Percentiles rank a stretch among this genome's conserved stretches.
These are phyloP conservation scores for Meloidogyne hapla DNA, from an alignment of 1,140 invertebrate genomes.

Conservation along the genomic window DNA sequence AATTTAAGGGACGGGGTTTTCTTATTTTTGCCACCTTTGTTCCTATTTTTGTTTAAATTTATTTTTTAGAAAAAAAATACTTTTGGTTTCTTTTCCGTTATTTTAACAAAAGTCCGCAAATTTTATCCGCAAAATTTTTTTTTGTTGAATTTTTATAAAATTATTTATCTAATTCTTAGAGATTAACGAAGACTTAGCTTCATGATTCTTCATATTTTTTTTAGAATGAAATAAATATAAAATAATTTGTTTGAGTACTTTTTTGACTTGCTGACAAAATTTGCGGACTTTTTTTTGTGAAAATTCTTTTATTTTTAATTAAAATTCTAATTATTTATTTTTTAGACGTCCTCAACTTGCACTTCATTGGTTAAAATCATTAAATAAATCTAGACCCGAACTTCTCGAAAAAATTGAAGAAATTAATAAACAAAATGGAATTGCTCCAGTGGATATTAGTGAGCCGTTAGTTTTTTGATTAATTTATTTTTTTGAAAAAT, in stretches of 20 bases:
- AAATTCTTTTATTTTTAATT: too few species aligned
- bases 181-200: too few species aligned
- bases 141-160: too few species aligned
- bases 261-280: too few species aligned
- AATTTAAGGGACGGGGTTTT: background rate
- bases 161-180: too few species aligned
- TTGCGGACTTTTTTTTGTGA: background rate
- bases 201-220: too few species aligned
- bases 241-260: background rate
- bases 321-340: constrained; percentile 82
- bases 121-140: too few species aligned
- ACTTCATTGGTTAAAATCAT: constrained; percentile 73
- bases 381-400: constrained; percentile 38
- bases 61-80: too few species aligned
- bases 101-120: constrained; percentile 5
- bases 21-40: too few species aligned
- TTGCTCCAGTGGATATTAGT: background rate
- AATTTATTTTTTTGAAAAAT: constrained; percentile 9
- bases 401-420: constrained; percentile 25
- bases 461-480: constrained; percentile 15
- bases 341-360: constrained; percentile 89
- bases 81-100: too few species aligned
- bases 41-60: constrained; percentile 10
- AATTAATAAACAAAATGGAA: constrained; percentile 9
- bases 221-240: background rate